Conservation (phyloP, 1,140 invertebrate genomes). For the Berghia stephanieae region DNA sequence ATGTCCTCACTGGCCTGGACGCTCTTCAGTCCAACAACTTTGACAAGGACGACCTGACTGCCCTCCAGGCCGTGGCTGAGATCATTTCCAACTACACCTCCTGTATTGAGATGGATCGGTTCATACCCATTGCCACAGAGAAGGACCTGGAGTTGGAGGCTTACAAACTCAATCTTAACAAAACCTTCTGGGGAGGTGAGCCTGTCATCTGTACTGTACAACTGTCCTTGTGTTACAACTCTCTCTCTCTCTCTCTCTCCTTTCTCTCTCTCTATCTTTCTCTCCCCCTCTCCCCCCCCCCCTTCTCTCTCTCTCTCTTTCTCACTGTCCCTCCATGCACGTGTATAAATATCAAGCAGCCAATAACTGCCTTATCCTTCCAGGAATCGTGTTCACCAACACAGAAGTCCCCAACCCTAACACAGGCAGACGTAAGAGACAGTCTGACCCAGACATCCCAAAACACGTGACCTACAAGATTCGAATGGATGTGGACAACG, state of each 20-base stretch:
- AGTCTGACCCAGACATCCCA: conserved; percentile 44
- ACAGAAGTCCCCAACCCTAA: conserved; percentile 26
- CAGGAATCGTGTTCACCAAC: conserved; percentile 61
- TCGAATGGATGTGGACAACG: conserved; percentile 68
- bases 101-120: conserved; percentile 64
- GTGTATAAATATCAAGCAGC: too few species aligned
- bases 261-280: background rate
- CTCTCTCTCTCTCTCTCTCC: background rate
- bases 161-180: conserved; percentile 41
- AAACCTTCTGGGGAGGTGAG: conserved; percentile 63
- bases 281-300: too few species aligned
- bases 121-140: conserved; percentile 56
- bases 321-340: too few species aligned
- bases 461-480: conserved; percentile 67
- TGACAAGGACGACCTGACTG: conserved; percentile 34
- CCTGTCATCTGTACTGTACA: too few species aligned
- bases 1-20: conserved; percentile 42
- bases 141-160: conserved; percentile 57
- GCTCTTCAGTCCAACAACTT: conserved; percentile 45
- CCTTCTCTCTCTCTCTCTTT: too few species aligned
- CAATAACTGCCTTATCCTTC: conserved; percentile 31
- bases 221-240: background rate
- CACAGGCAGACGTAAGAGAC: conserved; percentile 32
- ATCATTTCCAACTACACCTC: conserved; percentile 61
- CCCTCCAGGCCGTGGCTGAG: conserved; percentile 45